phyloP scores from a whole-genome alignment of 2,113 vertebrate genomes.

The Platycercus adscitus region DNA sequence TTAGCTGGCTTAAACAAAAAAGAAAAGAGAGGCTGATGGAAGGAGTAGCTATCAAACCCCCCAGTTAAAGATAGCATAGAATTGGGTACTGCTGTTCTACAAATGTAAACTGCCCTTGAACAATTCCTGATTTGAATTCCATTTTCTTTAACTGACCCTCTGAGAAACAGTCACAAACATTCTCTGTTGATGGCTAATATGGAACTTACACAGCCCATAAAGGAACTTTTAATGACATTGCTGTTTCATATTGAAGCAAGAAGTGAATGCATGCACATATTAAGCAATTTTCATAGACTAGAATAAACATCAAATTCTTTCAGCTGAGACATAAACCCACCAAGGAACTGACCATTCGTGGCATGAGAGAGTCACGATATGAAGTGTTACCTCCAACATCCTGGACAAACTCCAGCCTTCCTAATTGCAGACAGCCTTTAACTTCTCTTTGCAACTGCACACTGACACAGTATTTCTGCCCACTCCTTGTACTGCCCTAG shows the following conservation, averaged over 20 bases:
- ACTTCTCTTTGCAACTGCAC: not conserved
- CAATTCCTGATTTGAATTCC: not conserved
- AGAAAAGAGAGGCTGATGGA: not conserved
- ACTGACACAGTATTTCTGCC: not conserved
- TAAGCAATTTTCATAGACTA: not conserved
- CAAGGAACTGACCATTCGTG: not conserved
- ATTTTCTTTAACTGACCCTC: conserved; percentile 8
- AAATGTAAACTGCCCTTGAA: not conserved
- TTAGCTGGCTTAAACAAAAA: not conserved
- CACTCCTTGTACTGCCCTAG: not conserved
- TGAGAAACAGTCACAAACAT: not conserved
- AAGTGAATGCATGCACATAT: not conserved
- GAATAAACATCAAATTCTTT: conserved; percentile 1
- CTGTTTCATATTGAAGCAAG: not conserved
- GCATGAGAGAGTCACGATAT: not conserved
- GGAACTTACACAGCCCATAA: not conserved
- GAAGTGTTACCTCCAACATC: not conserved
- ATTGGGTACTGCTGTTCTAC: not conserved
- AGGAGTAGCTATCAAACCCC: not conserved
- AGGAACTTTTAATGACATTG: not conserved
- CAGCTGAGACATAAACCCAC: not conserved
- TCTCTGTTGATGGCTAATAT: not conserved
- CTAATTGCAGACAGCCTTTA: not conserved
- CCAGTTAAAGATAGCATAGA: not conserved
- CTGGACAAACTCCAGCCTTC: not conserved